Evolutionary conservation across 2,888 invertebrate genomes (phyloP).

Genomic region (Apotomis turbidana): DNA sequence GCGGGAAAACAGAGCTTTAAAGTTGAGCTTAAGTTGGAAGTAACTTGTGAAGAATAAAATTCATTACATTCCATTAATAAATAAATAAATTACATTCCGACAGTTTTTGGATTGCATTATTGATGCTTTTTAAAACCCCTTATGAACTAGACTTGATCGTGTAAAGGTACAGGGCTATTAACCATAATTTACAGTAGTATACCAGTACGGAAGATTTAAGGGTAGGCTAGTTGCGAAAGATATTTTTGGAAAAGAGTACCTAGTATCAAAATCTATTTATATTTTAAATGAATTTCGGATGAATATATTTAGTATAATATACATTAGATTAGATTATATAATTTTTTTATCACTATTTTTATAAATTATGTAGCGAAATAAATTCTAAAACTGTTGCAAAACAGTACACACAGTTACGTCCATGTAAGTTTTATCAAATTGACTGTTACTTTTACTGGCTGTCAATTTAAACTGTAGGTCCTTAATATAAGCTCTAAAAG

Average conservation of each 20-base stretch:
- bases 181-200: too few relatives aligned
- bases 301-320: not conserved
- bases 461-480: not conserved
- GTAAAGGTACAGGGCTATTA: too few relatives aligned
- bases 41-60: too few relatives aligned
- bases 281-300: not conserved
- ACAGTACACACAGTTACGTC: not conserved
- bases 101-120: too few relatives aligned
- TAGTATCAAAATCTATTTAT: not conserved
- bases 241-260: too few relatives aligned
- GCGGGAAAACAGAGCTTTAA: not conserved
- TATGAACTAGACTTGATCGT: too few relatives aligned
- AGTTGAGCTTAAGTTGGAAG: too few relatives aligned
- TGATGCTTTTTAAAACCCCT: too few relatives aligned
- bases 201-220: too few relatives aligned
- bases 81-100: too few relatives aligned
- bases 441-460: not conserved
- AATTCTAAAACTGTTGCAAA: not conserved
- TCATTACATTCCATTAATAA: too few relatives aligned
- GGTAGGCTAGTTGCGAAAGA: too few relatives aligned
- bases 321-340: not conserved
- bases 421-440: not conserved
- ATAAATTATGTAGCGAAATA: conserved; percentile 2
- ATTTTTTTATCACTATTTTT: not conserved
- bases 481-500: not conserved